These are phyloP conservation scores for Argentina silus DNA, from an alignment of 2,797 vertebrate genomes.

Conservation along the genomic window DNA sequence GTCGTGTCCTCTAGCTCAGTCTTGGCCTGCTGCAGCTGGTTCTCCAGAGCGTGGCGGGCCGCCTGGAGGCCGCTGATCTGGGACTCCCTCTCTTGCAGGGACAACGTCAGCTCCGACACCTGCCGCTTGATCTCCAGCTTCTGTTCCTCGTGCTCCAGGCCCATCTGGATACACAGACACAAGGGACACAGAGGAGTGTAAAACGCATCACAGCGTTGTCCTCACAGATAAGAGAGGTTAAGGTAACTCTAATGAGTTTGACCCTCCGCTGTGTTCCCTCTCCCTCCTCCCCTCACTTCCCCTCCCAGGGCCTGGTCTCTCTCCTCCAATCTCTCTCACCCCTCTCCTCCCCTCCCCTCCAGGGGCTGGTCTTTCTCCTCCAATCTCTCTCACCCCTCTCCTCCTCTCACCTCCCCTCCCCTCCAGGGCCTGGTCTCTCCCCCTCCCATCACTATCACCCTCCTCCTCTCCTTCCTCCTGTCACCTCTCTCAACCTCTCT, in stretches of 20 bases:
- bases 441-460: background rate
- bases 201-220: constrained; percentile 8
- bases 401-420: background rate
- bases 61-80: constrained; percentile 91
- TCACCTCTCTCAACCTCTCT: background rate
- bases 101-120: constrained; percentile 91
- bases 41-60: constrained; percentile 88
- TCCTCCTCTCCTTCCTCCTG: background rate
- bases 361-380: background rate
- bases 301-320: background rate
- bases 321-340: background rate
- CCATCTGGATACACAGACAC: constrained; percentile 77
- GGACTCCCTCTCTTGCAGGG: constrained; percentile 91
- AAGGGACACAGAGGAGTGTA: constrained; percentile 4
- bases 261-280: background rate
- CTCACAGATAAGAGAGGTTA: too few species aligned
- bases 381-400: background rate
- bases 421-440: background rate
- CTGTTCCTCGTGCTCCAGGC: constrained; percentile 92
- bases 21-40: constrained; percentile 91
- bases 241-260: too few species aligned
- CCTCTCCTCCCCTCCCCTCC: background rate
- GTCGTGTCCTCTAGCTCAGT: constrained; percentile 94
- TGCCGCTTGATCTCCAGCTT: constrained; percentile 94
- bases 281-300: background rate